These are phyloP conservation scores for Urocynchramus pylzowi DNA, from an alignment of 2,113 vertebrate genomes.

Conservation along the genomic window DNA sequence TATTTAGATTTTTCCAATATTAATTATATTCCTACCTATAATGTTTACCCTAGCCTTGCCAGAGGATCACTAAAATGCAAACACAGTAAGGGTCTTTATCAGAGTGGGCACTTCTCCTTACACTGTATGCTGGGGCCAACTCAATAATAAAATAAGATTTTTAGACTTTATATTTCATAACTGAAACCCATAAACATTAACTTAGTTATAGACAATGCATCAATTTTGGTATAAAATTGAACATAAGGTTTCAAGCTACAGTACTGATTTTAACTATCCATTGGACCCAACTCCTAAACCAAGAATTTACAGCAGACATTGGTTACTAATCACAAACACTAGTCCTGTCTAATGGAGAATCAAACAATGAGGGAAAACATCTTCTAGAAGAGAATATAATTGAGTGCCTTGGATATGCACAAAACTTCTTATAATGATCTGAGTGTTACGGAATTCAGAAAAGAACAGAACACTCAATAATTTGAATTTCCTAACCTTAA, in stretches of 20 bases:
- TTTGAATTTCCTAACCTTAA: not conserved
- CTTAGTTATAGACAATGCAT: not conserved
- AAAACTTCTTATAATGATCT: not conserved
- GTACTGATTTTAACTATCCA: not conserved
- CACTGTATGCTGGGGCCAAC: not conserved
- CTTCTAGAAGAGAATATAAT: not conserved
- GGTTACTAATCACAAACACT: not conserved
- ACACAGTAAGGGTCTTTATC: not conserved
- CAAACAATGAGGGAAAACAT: not conserved
- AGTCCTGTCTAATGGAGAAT: not conserved
- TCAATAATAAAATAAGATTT: not conserved
- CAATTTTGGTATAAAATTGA: not conserved
- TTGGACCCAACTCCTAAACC: not conserved
- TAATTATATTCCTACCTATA: not conserved
- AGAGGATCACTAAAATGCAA: not conserved
- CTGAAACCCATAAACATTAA: not conserved
- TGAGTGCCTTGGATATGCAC: not conserved
- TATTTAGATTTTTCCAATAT: not conserved
- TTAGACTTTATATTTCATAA: not conserved
- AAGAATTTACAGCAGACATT: not conserved
- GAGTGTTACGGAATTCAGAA: not conserved
- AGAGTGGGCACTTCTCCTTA: not conserved
- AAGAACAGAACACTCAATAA: not conserved
- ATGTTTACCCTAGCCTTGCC: not conserved
- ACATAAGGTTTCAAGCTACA: not conserved